Conservation (phyloP, 1,140 invertebrate genomes). For the Antheraea mylitta region DNA sequence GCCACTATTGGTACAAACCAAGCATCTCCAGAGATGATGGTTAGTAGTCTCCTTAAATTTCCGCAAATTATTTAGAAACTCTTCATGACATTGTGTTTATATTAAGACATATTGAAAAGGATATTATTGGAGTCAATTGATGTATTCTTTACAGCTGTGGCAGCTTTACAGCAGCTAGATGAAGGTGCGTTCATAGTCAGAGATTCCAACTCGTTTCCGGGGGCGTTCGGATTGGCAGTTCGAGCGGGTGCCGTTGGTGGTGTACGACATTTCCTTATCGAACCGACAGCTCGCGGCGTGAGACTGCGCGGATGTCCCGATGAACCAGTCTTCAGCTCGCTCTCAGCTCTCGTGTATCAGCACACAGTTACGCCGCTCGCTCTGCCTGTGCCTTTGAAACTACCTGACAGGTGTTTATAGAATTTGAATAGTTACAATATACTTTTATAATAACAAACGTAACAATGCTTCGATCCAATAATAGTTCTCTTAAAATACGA, state of each 20-base stretch:
- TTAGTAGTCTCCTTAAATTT: no score
- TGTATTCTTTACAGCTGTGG: constrained; percentile 84
- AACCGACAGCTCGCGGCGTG: constrained; percentile 96
- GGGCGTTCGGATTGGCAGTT: constrained; percentile 97
- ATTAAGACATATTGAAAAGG: no score
- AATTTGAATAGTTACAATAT: background rate
- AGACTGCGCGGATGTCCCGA: constrained; percentile 97
- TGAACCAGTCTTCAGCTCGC: constrained; percentile 97
- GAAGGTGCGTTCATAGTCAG: constrained; percentile 98
- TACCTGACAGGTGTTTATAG: constrained; percentile 84
- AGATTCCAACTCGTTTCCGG: constrained; percentile 95
- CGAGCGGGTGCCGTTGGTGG: constrained; percentile 90
- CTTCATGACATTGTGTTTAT: no score
- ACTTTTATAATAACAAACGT: background rate
- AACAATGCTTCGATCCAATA: background rate
- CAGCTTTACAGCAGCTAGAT: constrained; percentile 90
- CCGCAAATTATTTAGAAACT: no score
- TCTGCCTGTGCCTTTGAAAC: constrained; percentile 91
- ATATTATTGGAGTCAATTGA: no score
- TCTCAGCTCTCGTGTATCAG: constrained; percentile 98
- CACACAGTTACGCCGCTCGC: constrained; percentile 98
- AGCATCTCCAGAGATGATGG: constrained; percentile 97
- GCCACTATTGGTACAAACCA: constrained; percentile 98
- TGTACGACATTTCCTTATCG: constrained; percentile 98
- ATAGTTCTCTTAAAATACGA: no score